phyloP scores from a whole-genome alignment of 2,888 invertebrate species.

The Drosophila ustulata region DNA sequence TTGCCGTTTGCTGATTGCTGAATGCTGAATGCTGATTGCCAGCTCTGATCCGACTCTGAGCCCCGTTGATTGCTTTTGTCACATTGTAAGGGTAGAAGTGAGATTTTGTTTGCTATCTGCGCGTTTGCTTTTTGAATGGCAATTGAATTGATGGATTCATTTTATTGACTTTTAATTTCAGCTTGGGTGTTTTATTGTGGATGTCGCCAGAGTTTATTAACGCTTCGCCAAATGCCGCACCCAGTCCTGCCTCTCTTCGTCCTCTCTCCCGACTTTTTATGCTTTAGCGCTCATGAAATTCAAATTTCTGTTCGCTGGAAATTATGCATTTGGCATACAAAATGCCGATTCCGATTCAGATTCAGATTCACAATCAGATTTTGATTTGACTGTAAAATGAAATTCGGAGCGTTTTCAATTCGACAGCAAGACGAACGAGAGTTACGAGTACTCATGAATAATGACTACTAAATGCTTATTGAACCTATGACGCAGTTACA shows the following conservation, averaged over 20 bases:
- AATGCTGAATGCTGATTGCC: slow-evolving; percentile 19
- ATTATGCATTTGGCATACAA: slow-evolving; percentile 55
- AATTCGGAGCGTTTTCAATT: slow-evolving; percentile 23
- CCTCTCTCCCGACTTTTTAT: neutral
- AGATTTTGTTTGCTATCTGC: slow-evolving; percentile 23
- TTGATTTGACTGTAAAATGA: slow-evolving; percentile 56
- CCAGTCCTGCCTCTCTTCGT: slow-evolving; percentile 7
- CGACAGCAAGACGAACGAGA: neutral
- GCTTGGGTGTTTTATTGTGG: slow-evolving; percentile 67
- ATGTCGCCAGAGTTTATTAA: slow-evolving; percentile 57
- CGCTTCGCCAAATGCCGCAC: slow-evolving; percentile 48
- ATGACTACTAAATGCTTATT: slow-evolving; percentile 11
- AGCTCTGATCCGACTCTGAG: slow-evolving; percentile 18
- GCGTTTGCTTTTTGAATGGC: slow-evolving; percentile 47
- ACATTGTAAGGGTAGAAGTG: slow-evolving; percentile 51
- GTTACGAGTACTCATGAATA: slow-evolving; percentile 9
- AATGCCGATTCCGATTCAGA: slow-evolving; percentile 18
- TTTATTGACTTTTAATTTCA: slow-evolving; percentile 78
- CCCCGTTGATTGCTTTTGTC: slow-evolving; percentile 39
- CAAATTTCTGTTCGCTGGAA: slow-evolving; percentile 49
- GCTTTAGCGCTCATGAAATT: slow-evolving; percentile 55
- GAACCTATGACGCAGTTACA: neutral
- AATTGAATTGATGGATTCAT: slow-evolving; percentile 66
- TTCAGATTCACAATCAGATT: slow-evolving; percentile 30
- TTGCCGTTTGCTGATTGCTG: slow-evolving; percentile 17